Evolutionary conservation across 2,113 vertebrate species (phyloP), one percentile per base, ranked within the genome.

Genomic region (Conger conger): DNA sequence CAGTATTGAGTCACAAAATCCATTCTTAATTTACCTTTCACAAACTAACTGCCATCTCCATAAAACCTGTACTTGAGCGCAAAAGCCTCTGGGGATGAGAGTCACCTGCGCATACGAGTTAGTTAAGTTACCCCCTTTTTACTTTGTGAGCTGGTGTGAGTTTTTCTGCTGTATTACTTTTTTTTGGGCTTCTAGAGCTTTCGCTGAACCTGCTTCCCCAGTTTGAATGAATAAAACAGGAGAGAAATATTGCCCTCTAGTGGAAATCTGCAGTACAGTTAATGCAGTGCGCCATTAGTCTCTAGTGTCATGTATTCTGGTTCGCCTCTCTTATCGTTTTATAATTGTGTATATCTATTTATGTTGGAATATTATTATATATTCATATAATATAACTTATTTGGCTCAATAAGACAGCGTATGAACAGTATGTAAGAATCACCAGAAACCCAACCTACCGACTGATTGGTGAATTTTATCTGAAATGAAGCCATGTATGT

Each of bases 241-340:
- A 35, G 80, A 54, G 79, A 54, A 35, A 82, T 86, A 76, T n/a
- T 45, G 37, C 80, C 84, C 33, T 80, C 63, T 81, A 76, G 63
- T 57, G 84, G 60, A 40, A 80, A 30, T 38, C 11, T 76, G n/a
- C 73, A 73, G n/a, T 76, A 18, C 8, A n/a, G 79, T 11, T 73
- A n/a, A 36, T 3, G 18, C n/a, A 79, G 17, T 37, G 33, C 37
- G 36, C 33, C 16, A 0, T 2, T 18, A 9, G 23, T 20, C 9
- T 13, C 4, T 76, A 4, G n/a, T 76, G 73, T 76, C 37, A 16
- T 38, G 40, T 42, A 15, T 8, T 27, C 35, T 9, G 15, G 23
- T 38, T 40, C 16, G 37, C 23, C 23, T 50, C 45, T 8, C 45
- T 50, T 50, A 9, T 50, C 1, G 45, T 50, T 50, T 13, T 15